Evolutionary conservation across 2,888 invertebrate species (phyloP).

Genomic region (Dynastes tityus): DNA sequence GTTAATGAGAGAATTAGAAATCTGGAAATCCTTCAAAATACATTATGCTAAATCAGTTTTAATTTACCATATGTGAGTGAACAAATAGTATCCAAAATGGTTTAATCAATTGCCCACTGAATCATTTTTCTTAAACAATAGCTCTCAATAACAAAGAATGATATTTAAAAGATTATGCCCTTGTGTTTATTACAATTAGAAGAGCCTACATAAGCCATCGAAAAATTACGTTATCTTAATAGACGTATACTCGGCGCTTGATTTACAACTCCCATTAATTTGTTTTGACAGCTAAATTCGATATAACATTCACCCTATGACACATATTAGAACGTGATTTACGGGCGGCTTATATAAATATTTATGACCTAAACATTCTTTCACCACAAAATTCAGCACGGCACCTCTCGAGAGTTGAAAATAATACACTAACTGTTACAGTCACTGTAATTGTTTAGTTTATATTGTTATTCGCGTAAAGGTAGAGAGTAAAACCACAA

Average conservation of each 20-base stretch:
- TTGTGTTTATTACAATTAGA: neutral
- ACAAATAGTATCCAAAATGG: too few species aligned
- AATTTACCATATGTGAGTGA: too few species aligned
- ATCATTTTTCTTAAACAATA: too few species aligned
- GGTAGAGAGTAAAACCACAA: neutral
- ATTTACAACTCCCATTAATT: slow-evolving; percentile 29
- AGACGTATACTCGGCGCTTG: slow-evolving; percentile 14
- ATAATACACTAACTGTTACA: neutral
- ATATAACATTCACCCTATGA: slow-evolving; percentile 30
- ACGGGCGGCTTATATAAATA: slow-evolving; percentile 25
- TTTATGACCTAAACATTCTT: slow-evolving; percentile 30
- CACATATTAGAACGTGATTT: slow-evolving; percentile 26
- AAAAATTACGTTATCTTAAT: slow-evolving; percentile 34
- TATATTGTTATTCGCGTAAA: neutral
- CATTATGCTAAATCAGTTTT: too few species aligned
- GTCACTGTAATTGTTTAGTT: neutral
- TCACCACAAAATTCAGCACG: neutral
- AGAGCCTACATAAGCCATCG: slow-evolving; percentile 2
- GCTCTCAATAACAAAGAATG: neutral
- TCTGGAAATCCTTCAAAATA: too few species aligned
- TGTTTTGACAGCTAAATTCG: slow-evolving; percentile 36
- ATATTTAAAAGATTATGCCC: neutral
- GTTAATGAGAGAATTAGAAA: too few species aligned
- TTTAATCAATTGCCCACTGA: too few species aligned
- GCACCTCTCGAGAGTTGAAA: neutral